Evolutionary conservation across 2,113 vertebrate species (phyloP).

Genomic region (Notarius quadriscutis): DNA sequence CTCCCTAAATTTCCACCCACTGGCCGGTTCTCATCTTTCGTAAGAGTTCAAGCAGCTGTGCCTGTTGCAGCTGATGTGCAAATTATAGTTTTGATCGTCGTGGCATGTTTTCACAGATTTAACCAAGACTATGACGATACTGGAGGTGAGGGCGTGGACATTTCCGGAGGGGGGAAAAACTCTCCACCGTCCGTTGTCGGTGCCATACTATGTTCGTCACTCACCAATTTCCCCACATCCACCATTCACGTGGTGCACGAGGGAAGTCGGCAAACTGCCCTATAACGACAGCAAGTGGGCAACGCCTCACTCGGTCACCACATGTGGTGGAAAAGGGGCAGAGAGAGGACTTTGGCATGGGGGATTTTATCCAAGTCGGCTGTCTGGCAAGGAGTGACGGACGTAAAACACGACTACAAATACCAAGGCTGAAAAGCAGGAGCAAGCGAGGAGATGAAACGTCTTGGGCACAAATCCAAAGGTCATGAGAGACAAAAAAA

Average conservation of each 20-base stretch:
- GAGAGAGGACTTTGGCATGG: neutral
- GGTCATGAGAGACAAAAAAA: neutral
- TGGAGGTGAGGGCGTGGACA: neutral
- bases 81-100: neutral
- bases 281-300: conserved; percentile 12
- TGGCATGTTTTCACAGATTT: neutral
- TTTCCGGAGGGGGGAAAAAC: neutral
- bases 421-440: neutral
- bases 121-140: neutral
- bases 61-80: neutral
- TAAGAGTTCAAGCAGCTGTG: neutral
- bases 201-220: neutral
- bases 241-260: neutral
- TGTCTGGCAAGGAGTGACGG: neutral
- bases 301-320: conserved; percentile 1
- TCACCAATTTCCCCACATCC: neutral
- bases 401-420: neutral
- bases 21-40: neutral
- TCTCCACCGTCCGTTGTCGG: neutral
- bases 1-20: neutral
- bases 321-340: neutral
- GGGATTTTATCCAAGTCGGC: neutral
- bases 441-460: neutral
- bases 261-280: conserved; percentile 3
- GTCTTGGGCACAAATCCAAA: neutral